Percentiles rank a stretch among this genome's conserved stretches.
These are phyloP conservation scores for Drosophila kanapiae DNA, from an alignment of 1,140 invertebrate genomes.

Conservation along the genomic window DNA sequence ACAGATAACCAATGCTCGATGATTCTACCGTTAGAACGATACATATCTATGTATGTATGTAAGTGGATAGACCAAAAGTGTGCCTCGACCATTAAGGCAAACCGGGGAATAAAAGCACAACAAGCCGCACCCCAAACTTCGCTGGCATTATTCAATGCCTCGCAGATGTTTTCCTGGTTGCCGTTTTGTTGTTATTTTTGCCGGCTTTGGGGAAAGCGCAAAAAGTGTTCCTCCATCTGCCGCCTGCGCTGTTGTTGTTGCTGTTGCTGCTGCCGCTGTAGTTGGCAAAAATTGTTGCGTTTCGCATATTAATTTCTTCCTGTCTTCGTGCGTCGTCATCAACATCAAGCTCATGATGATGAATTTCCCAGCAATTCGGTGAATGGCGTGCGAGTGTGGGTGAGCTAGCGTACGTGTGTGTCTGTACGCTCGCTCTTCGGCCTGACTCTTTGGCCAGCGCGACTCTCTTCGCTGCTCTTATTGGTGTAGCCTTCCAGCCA, in stretches of 20 bases:
- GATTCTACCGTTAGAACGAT: background rate
- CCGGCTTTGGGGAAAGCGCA: slow-evolving; percentile 69
- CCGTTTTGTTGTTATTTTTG: slow-evolving; percentile 58
- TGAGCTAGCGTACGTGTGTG: slow-evolving; percentile 7
- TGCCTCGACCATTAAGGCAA: slow-evolving; percentile 24
- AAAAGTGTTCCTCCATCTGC: slow-evolving; percentile 48
- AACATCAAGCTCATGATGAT: slow-evolving; percentile 50
- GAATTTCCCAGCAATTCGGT: slow-evolving; percentile 42
- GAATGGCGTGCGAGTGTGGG: slow-evolving; percentile 34
- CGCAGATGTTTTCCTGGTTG: slow-evolving; percentile 58
- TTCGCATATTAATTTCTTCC: slow-evolving; percentile 84
- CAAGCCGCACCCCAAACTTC: slow-evolving; percentile 63
- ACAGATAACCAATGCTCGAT: background rate
- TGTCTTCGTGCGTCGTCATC: slow-evolving; percentile 68
- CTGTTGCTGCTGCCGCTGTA: slow-evolving; percentile 48
- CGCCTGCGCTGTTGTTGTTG: slow-evolving; percentile 44
- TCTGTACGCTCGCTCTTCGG: slow-evolving; percentile 20
- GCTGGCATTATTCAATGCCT: slow-evolving; percentile 66
- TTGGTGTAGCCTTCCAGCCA: slow-evolving; percentile 72
- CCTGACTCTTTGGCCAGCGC: slow-evolving; percentile 22
- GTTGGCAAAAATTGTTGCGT: slow-evolving; percentile 83
- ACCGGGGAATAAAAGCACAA: slow-evolving; percentile 27
- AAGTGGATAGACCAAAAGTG: background rate
- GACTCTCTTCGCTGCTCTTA: slow-evolving; percentile 72
- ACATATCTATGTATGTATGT: background rate